Evolutionary conservation across 2,113 vertebrate genomes (phyloP).

Genomic region (Ellobius talpinus): DNA sequence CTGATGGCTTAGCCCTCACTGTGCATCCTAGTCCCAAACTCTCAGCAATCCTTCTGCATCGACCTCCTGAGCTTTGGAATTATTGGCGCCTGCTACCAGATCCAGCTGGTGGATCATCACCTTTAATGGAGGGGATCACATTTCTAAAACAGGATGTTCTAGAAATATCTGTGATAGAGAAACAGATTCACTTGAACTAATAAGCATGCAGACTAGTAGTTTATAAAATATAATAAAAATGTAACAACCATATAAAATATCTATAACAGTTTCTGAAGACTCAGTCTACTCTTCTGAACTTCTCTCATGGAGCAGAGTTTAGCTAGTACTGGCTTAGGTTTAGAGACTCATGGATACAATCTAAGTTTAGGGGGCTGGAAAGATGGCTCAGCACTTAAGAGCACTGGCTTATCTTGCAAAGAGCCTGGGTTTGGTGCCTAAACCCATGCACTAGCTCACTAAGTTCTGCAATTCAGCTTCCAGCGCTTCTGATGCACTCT

Average conservation of each 20-base stretch:
- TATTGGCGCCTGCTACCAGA: neutral
- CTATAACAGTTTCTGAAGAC: neutral
- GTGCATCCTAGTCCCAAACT: neutral
- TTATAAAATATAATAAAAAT: conserved; percentile 36
- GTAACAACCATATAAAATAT: neutral
- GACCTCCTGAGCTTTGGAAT: neutral
- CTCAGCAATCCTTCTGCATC: neutral
- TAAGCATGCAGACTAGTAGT: neutral
- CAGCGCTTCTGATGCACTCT: no score
- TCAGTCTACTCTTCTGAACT: neutral
- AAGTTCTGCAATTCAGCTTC: neutral
- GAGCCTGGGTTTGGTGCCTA: neutral
- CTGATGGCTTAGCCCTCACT: neutral
- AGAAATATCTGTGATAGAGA: neutral
- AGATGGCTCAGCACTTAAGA: neutral
- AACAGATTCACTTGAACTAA: conserved; percentile 2
- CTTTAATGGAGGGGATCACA: neutral
- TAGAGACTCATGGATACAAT: neutral
- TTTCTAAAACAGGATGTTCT: neutral
- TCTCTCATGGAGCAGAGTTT: neutral
- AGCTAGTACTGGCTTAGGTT: neutral
- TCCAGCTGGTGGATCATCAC: neutral
- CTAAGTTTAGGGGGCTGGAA: neutral
- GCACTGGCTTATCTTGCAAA: neutral
- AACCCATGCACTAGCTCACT: neutral